These are phyloP conservation scores for Eumerus sabulonum DNA, from an alignment of 2,888 invertebrate species.

Conservation along the genomic window DNA sequence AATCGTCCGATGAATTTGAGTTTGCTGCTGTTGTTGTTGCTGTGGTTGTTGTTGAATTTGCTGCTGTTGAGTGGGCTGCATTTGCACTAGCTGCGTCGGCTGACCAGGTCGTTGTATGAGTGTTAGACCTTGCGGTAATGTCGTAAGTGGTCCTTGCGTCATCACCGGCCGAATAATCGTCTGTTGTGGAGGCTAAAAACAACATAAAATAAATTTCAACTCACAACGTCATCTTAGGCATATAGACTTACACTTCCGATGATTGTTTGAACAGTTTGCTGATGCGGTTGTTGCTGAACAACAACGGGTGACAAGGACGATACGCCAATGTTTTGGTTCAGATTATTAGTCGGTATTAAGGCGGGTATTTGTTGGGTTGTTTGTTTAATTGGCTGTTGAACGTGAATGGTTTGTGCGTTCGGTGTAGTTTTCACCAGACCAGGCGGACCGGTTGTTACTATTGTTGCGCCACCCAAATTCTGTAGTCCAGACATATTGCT, in stretches of 20 bases:
- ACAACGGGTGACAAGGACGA: slow-evolving; percentile 70
- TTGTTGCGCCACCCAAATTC: slow-evolving; percentile 74
- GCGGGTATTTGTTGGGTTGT: slow-evolving; percentile 77
- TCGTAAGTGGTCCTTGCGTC: slow-evolving; percentile 75
- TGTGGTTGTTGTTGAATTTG: slow-evolving; percentile 76
- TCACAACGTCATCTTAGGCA: neutral
- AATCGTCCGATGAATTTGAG: slow-evolving; percentile 76
- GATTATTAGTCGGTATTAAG: slow-evolving; percentile 76
- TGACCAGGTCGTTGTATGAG: slow-evolving; percentile 79
- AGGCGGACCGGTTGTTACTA: slow-evolving; percentile 77
- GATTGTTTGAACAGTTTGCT: slow-evolving; percentile 73
- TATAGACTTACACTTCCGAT: slow-evolving; percentile 75
- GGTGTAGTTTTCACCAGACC: slow-evolving; percentile 75
- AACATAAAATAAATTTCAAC: slow-evolving; percentile 11
- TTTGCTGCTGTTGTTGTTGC: slow-evolving; percentile 66
- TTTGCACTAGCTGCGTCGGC: slow-evolving; percentile 78
- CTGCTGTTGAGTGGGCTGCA: slow-evolving; percentile 75
- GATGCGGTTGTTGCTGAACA: slow-evolving; percentile 74
- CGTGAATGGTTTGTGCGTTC: slow-evolving; percentile 73
- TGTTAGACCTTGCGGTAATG: slow-evolving; percentile 78
- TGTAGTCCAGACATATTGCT: slow-evolving; percentile 76
- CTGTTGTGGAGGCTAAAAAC: slow-evolving; percentile 75
- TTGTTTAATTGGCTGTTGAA: slow-evolving; percentile 71
- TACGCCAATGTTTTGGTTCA: slow-evolving; percentile 66
- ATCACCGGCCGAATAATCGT: slow-evolving; percentile 78